Conservation (phyloP, 2,113 vertebrate genomes). For the Indicator maculatus region DNA sequence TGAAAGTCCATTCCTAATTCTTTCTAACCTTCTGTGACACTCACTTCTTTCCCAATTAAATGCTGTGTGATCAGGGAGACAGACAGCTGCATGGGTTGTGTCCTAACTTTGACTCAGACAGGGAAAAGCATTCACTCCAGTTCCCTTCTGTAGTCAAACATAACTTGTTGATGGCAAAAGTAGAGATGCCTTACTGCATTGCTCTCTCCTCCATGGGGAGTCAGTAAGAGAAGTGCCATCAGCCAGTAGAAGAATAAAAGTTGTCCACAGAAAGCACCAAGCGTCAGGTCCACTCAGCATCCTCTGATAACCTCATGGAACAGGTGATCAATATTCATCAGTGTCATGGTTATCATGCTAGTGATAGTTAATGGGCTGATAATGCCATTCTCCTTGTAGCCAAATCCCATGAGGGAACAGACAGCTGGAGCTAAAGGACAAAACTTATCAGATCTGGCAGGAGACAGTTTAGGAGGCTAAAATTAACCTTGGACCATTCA, state of each 20-base stretch:
- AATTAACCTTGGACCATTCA: constrained; percentile 73
- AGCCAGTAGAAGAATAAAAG: constrained; percentile 21
- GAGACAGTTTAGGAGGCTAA: constrained; percentile 66
- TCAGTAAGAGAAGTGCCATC: background rate
- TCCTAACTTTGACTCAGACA: background rate
- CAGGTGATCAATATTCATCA: constrained; percentile 75
- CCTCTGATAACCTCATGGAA: constrained; percentile 52
- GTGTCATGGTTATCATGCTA: constrained; percentile 52
- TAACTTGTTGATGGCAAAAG: background rate
- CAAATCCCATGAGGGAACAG: constrained; percentile 67
- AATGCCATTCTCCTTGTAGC: constrained; percentile 65
- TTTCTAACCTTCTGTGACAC: background rate
- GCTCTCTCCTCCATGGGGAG: background rate
- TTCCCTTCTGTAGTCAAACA: background rate
- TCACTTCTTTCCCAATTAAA: background rate
- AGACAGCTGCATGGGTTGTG: background rate
- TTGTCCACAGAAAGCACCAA: constrained; percentile 44
- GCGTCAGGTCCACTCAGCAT: constrained; percentile 59
- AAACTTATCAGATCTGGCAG: constrained; percentile 71
- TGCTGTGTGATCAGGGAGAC: background rate
- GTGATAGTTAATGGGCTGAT: constrained; percentile 73
- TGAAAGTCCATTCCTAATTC: background rate
- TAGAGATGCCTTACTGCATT: background rate
- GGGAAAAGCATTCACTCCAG: background rate
- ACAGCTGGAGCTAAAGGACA: constrained; percentile 57